A percentile compares a stretch with the other conserved stretches of the same genome.
These are phyloP conservation scores for Orius insidiosus DNA, from an alignment of 1,140 invertebrate genomes.

Conservation along the genomic window DNA sequence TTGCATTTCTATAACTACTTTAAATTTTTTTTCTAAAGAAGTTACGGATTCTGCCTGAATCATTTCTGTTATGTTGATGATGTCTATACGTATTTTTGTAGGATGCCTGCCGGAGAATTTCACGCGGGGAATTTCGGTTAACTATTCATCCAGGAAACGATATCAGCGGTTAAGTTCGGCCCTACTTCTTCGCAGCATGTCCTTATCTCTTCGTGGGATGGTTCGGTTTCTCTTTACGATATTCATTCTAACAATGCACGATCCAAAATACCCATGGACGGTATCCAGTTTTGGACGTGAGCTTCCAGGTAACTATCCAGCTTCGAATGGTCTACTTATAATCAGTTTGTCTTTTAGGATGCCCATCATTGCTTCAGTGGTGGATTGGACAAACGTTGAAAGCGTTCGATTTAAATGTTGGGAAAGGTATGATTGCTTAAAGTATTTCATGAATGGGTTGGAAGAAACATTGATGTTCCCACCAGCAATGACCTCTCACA, in stretches of 20 bases:
- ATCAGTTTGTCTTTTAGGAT: constrained; percentile 43
- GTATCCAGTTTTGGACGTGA: constrained; percentile 73
- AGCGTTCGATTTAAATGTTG: constrained; percentile 80
- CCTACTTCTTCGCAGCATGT: constrained; percentile 84
- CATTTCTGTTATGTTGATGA: too few species aligned
- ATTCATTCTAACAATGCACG: constrained; percentile 69
- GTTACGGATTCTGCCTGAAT: too few species aligned
- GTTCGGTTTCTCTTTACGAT: constrained; percentile 81
- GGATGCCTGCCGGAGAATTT: constrained; percentile 24
- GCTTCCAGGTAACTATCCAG: constrained; percentile 59
- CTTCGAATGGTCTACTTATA: neutral
- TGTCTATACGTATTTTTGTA: constrained; percentile 1
- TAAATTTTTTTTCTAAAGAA: too few species aligned
- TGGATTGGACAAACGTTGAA: constrained; percentile 82
- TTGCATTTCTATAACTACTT: too few species aligned
- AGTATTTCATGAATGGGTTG: constrained; percentile 26
- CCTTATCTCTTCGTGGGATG: constrained; percentile 88
- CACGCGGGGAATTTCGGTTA: constrained; percentile 71
- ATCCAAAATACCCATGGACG: constrained; percentile 66
- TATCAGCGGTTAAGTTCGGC: constrained; percentile 87
- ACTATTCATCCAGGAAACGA: constrained; percentile 77
- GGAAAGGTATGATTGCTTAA: constrained; percentile 49
- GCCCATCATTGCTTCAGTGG: constrained; percentile 85
- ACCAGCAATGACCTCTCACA: too few species aligned
- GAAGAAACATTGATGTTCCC: too few species aligned